Evolutionary conservation across 2,888 invertebrate species (phyloP), one percentile per base, ranked within the genome.

Genomic region (Deroplatys truncata): DNA sequence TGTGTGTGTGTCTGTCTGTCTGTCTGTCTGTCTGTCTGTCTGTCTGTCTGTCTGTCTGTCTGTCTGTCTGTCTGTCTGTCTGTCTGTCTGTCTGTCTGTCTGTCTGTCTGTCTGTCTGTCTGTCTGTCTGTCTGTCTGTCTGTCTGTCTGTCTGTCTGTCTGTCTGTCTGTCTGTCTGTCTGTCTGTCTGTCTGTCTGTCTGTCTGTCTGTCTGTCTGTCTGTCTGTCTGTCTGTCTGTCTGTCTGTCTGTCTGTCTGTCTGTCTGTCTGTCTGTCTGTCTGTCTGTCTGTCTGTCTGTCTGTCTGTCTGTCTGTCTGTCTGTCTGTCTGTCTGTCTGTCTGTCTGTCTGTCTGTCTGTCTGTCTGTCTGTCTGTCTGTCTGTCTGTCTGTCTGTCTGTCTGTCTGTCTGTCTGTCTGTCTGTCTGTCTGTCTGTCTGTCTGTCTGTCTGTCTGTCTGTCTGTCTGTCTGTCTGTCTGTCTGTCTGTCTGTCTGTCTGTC

Each of bases 381-480:
- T 82, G 82, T 82, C 82, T 82, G 82, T 82, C 82, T 82, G 82
- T 82, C 82, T 82, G 82, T 82, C 82, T 82, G 82, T 82, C 82
- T 82, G 82, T 82, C 82, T 82, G 82, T 82, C 82, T 84, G 28
- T 84, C 29, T 84, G 84, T 84, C 84, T 84, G 84, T 84, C 84
- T 84, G 84, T 84, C 84, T 84, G 84, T 84, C 84, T 84, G 84
- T 84, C 84, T 84, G 84, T 84, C 84, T 84, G 84, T 84, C 84
- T 84, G 84, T 84, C 84, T 84, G 84, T 84, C 84, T 84, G 84
- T 84, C 84, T 84, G 84, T 84, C 84, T 84, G 84, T 84, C 84
- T 84, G 84, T 84, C 84, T 84, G 84, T 84, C 84, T 84, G 84
- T 84, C 84, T 84, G 84, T 84, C 84, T 84, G 84, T 84, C 84